Evolutionary conservation across 2,888 invertebrate species (phyloP), one percentile per base, ranked within the genome.

Genomic region (Stenodera caucasica): DNA sequence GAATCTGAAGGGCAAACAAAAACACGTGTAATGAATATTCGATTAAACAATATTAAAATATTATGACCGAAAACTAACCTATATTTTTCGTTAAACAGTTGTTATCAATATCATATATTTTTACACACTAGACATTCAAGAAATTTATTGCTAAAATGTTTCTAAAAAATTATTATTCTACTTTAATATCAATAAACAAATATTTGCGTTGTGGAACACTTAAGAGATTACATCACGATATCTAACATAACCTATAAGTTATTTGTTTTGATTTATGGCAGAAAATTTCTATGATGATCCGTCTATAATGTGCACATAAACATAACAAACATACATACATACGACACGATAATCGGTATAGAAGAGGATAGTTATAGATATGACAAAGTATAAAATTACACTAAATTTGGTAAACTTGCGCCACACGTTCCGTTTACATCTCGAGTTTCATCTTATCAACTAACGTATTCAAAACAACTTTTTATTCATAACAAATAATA

Each of bases 181-280:
- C 57, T 63, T 37, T 57, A 67, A 65, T 63, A 67, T 67, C 64
- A 65, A 60, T 62, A 71, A 60, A 67, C 69, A 67, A 72, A 72
- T 70, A 70, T 72, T 70, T 70, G 64, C 69, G 58, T 57, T 66
- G 40, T 55, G 64, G 60, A 58, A 58, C 67, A 63, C 67, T 66
- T 66, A 64, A 64, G 55, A 66, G 67, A 71, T 70, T 71, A 70
- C 68, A 70, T 70, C 71, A 71, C 67, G 60, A 63, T 37, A 57
- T 32, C 33, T 37, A 67, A 69, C 72, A 70, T 72, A 72, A 70
- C 72, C 72, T 69, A 56, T 18, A 63, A 50, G 40, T 54, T 58
- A 55, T 70, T 66, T 63, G 60, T 67, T 62, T 67, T 65, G 61
- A 66, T 65, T 65, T 66, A 66, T 60, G 58, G 37, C 40, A 15